Evolutionary conservation across 2,113 vertebrate genomes (phyloP), one percentile per base, ranked within the genome.

Genomic region (Bostrychus sinensis): DNA sequence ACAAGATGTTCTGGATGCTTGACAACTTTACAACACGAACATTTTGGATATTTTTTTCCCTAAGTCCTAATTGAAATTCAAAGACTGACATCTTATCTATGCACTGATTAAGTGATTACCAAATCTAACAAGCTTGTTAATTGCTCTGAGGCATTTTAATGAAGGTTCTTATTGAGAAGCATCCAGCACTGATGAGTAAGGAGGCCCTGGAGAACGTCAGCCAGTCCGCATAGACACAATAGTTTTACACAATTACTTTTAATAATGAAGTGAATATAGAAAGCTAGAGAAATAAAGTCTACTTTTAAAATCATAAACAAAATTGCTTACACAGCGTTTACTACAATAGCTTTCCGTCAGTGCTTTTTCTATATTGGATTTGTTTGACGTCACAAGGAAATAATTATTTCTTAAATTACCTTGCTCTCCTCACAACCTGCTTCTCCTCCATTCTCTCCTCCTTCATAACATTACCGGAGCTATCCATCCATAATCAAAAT

Each of bases 141-240:
- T 83, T 76, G 66, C 72, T 65, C 17, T 1, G 51, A 74, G 57
- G 71, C 59, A 71, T 84, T 77, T 82, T 84, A 85, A 86, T 84
- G 63, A 77, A 77, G 61, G 62, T 72, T 82, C 43, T 76, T 78
- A 87, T 81, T 84, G 64, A 84, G 77, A 82, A 70, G 41, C 53
- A 72, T 69, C 78, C 46, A 22, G 54, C 2, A 20, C 72, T 62
- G 70, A 70, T 72, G 76, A 50, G 37, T 41, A 39, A 51, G 46
- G 75, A 64, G 68, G 65, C 68, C 58, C 45, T 9, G 19, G 63
- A 76, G 73, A 66, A 54, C n/a, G 37, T 56, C 26, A 55, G 32
- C 48, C 48, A 1, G 0, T 7, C 42, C 17, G 19, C 3, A 48
- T 32, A 22, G 25, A 66, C 48, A 68, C 20, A 22, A 53, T 51